phyloP scores from a whole-genome alignment of 2,888 invertebrate species.

The Drosophila cyrtoloma region DNA sequence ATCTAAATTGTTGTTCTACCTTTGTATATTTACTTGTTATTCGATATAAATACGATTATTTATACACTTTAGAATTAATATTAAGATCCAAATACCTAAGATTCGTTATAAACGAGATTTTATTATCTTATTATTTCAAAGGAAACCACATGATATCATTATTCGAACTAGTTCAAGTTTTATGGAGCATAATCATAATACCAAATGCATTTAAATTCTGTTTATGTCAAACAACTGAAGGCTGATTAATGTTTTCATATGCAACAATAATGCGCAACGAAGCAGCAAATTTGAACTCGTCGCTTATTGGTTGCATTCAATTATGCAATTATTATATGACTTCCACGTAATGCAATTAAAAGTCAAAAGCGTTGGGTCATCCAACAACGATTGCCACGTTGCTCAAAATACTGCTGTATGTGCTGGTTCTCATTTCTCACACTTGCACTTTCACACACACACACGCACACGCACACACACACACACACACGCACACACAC shows the following conservation, averaged over 20 bases:
- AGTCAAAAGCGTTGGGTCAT: constrained; percentile 71
- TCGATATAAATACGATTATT: background rate
- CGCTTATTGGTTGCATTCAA: constrained; percentile 61
- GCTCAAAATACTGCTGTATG: constrained; percentile 65
- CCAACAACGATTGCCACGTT: constrained; percentile 29
- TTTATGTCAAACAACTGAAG: constrained; percentile 29
- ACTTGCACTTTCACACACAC: constrained; percentile 17
- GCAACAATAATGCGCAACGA: constrained; percentile 54
- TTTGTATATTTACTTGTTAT: background rate
- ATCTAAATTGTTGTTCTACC: background rate
- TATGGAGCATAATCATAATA: background rate
- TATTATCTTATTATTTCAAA: background rate
- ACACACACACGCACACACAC: background rate
- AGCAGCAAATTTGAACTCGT: constrained; percentile 43
- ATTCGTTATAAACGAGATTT: background rate
- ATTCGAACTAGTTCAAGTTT: background rate
- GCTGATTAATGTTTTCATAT: constrained; percentile 54
- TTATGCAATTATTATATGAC: constrained; percentile 81
- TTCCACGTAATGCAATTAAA: constrained; percentile 81
- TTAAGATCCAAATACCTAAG: no score
- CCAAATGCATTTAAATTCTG: background rate
- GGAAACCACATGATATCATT: background rate
- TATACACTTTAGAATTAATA: background rate
- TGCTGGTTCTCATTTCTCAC: constrained; percentile 49
- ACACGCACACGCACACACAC: constrained; percentile 2